Percentiles rank a stretch among this genome's conserved stretches.
phyloP scores from a whole-genome alignment of 2,113 vertebrate genomes.

The Progne subis region DNA sequence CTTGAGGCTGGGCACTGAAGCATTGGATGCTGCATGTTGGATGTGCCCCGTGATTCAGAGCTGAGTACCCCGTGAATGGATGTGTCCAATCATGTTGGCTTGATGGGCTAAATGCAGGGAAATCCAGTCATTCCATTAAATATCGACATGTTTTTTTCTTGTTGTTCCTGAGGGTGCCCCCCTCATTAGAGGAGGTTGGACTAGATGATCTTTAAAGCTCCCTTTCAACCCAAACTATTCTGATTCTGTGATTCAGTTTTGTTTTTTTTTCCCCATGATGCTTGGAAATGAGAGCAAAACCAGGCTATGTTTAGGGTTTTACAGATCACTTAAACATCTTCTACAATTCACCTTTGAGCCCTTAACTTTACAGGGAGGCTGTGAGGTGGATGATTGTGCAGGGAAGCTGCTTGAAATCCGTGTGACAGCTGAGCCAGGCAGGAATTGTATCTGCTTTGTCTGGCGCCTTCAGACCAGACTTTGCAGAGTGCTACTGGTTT shows the following conservation, averaged over 20 bases:
- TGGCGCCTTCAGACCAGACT: neutral
- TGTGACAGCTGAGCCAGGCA: neutral
- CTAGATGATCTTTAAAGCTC: neutral
- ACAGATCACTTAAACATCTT: neutral
- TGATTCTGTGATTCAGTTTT: neutral
- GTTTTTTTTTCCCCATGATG: fast-evolving
- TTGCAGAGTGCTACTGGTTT: neutral
- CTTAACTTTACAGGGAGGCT: neutral
- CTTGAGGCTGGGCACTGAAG: neutral
- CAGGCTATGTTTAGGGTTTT: neutral
- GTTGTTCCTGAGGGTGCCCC: neutral
- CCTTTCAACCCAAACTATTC: neutral
- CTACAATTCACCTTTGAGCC: neutral
- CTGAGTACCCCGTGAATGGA: neutral
- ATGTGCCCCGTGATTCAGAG: neutral
- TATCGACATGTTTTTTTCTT: neutral
- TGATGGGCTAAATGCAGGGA: neutral
- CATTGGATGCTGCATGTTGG: fast-evolving
- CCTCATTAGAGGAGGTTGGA: neutral
- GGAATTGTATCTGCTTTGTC: neutral
- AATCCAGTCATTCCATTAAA: neutral
- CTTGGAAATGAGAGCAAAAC: neutral
- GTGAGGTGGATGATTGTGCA: neutral
- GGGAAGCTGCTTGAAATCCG: neutral
- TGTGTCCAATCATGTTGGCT: neutral